phyloP scores from a whole-genome alignment of 2,797 vertebrate species.

The Clarias pachynema region DNA sequence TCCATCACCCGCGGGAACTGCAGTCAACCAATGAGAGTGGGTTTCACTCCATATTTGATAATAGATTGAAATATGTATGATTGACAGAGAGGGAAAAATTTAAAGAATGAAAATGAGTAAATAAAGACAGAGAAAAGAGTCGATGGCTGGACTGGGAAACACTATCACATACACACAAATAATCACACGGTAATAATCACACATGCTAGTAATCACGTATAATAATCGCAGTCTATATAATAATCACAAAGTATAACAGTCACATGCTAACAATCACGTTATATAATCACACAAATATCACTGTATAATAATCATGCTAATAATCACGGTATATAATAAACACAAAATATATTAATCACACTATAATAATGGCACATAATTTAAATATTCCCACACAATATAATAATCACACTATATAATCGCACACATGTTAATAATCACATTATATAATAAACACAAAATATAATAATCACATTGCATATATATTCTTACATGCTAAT shows the following conservation, averaged over 20 bases:
- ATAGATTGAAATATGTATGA: neutral
- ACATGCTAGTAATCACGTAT: neutral
- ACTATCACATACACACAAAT: neutral
- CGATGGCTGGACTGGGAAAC: too few species aligned
- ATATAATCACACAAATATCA: neutral
- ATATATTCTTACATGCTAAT: neutral
- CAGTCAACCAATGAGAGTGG: slow-evolving; percentile 15
- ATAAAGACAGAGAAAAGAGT: neutral
- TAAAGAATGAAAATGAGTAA: neutral
- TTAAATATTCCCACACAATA: neutral
- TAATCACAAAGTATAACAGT: neutral
- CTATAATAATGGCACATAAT: neutral
- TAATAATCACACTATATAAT: neutral
- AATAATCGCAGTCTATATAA: neutral
- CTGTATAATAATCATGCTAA: neutral
- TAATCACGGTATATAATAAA: too few species aligned
- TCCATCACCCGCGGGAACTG: slow-evolving; percentile 95
- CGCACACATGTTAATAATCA: neutral
- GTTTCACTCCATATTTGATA: neutral
- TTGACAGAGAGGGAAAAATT: neutral
- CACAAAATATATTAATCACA: neutral
- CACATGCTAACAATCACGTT: neutral
- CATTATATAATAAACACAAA: neutral
- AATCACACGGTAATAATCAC: neutral
- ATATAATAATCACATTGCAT: neutral